Base-by-base conservation (phyloP, 30 jellyfish, hydroid and myxozoan genomes). In the Clytia hemisphaerica region DNA sequence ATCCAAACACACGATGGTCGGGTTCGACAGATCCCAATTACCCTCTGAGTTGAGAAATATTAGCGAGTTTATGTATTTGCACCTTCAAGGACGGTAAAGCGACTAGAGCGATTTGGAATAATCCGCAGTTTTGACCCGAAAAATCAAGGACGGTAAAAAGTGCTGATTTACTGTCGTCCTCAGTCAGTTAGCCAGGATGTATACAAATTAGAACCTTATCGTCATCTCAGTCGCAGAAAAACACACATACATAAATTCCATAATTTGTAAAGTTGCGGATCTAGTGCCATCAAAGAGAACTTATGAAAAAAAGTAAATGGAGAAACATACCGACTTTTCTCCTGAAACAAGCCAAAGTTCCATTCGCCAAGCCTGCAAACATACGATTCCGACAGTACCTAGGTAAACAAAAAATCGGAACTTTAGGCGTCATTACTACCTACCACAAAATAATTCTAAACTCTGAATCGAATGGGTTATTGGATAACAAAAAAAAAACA, bases 321-420 rank as follows among this genome's bases (percentile, higher is more conserved):
- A 6, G 65, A 59, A 40, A 27, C 88, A 7, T 55, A 89, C 98
- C 94, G 64, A 37, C 32, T 72, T 89, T 89, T 42, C 80, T 57
- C 66, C 95, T 49, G 78, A 89, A 89, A 71, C 94, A 80, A n/a
- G 94, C 93, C 2, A 89, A 15, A 27, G 80, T 82, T 35, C 98
- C 98, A 77, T 89, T 70, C 9, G 98, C 98, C 46, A 89, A 31
- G 5, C 98, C 98, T 9, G 84, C 93, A 37, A 89, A 89, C 42
- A 89, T n/a, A n/a, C 40, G 19, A 53, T 72, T 16, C 59, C 79
- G 21, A 18, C 44, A n/a, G 79, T 24, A 51, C 15, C 53, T n/a
- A n/a, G n/a, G n/a, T n/a, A n/a, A 40, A 7, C n/a, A 40, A 10
- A 40, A 40, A 40, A 40, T 40, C 53, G 15, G n/a, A 40, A 40